These are phyloP conservation scores for Chionomys nivalis DNA, from an alignment of 2,113 vertebrate species.

Conservation along the genomic window DNA sequence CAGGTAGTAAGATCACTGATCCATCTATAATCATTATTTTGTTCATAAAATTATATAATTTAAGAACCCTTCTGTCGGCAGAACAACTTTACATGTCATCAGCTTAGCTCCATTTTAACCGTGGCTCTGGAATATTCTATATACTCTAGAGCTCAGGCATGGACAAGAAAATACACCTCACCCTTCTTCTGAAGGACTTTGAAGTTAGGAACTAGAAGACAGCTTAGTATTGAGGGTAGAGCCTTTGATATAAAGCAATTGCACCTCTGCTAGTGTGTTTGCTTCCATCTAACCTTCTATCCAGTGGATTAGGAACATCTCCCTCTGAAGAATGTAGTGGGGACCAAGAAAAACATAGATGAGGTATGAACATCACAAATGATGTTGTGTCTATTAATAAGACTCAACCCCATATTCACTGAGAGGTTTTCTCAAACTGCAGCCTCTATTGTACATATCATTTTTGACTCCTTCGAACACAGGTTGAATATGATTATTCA, in stretches of 20 bases:
- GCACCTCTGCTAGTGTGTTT: not conserved
- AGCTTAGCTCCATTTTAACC: not conserved
- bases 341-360: not conserved
- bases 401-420: not conserved
- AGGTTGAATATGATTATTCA: not conserved
- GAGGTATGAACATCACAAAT: not conserved
- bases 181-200: not conserved
- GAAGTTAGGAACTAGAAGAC: not conserved
- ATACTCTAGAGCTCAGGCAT: not conserved
- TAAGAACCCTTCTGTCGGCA: not conserved
- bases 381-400: rapidly evolving
- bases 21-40: not conserved
- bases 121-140: not conserved
- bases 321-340: not conserved
- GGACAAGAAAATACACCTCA: not conserved
- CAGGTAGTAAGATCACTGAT: not conserved
- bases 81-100: not conserved
- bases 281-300: not conserved
- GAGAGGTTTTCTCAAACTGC: not conserved
- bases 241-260: not conserved
- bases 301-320: not conserved
- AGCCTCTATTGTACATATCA: not conserved
- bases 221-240: not conserved
- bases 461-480: not conserved
- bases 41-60: not conserved